Evolutionary conservation across 2,797 vertebrate species (phyloP).

Genomic region (Coracias cyanogaster): DNA sequence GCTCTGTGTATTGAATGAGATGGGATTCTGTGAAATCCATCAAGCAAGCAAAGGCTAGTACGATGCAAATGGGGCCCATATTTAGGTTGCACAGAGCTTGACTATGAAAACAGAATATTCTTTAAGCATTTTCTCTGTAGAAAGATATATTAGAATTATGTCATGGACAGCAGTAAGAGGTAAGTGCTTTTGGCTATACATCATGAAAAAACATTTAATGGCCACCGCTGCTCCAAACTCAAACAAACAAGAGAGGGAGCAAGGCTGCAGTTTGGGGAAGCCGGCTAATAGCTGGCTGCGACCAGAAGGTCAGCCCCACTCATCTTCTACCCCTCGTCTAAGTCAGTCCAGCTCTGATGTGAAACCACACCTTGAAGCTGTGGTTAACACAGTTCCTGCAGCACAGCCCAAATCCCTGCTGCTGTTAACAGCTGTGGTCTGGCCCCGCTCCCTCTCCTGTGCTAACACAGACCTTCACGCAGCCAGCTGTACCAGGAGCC

Average conservation of each 20-base stretch:
- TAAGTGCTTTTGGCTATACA: not conserved
- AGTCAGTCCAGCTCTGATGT: not conserved
- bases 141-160: not conserved
- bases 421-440: not conserved
- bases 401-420: not conserved
- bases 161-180: not conserved
- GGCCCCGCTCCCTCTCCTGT: not conserved
- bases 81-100: not conserved
- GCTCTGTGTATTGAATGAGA: not conserved
- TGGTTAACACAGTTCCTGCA: not conserved
- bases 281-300: not conserved
- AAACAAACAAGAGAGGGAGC: not conserved
- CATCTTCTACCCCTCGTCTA: not conserved
- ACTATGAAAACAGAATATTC: not conserved
- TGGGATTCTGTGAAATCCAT: slow-evolving; percentile 40
- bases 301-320: not conserved
- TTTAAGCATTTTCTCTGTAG: not conserved
- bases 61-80: not conserved
- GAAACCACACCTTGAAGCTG: slow-evolving; percentile 8
- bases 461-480: not conserved
- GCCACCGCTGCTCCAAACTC: not conserved
- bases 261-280: not conserved
- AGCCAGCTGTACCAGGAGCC: not conserved
- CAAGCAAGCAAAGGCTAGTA: slow-evolving; percentile 29
- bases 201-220: not conserved